Percentiles rank a stretch among this genome's conserved stretches.
phyloP scores from a whole-genome alignment of 2,797 vertebrate genomes.

The Peromyscus attwateri region DNA sequence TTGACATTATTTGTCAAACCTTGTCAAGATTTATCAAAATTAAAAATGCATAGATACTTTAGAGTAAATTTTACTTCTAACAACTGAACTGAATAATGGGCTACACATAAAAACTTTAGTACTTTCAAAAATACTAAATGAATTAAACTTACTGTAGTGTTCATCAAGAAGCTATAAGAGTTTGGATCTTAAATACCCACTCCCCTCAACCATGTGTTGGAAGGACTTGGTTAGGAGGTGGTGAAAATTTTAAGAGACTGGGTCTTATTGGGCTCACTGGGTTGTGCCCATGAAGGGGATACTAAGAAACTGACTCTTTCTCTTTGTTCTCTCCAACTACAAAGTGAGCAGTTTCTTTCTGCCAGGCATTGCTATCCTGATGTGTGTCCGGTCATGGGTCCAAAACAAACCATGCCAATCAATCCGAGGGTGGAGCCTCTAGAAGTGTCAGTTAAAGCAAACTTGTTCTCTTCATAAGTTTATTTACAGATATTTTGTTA shows the following conservation, averaged over 20 bases:
- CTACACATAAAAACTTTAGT: neutral
- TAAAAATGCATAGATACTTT: slow-evolving; percentile 38
- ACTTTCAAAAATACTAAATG: neutral
- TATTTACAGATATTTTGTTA: neutral
- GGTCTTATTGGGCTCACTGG: neutral
- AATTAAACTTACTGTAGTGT: slow-evolving; percentile 11
- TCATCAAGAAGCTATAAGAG: neutral
- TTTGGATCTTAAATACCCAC: neutral
- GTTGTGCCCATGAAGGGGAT: too few relatives aligned
- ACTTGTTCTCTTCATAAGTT: neutral
- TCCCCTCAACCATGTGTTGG: neutral
- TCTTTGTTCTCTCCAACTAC: neutral
- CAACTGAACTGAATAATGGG: neutral
- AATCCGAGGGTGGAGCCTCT: neutral
- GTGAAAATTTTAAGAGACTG: neutral
- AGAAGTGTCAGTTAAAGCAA: neutral
- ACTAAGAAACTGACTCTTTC: neutral
- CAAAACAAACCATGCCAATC: neutral
- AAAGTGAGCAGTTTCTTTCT: neutral
- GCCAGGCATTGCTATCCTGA: neutral
- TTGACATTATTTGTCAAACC: slow-evolving; percentile 23
- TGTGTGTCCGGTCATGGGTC: neutral
- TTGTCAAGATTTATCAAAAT: slow-evolving; percentile 43
- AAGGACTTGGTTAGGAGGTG: neutral
- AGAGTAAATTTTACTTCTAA: slow-evolving; percentile 31